Percentiles rank a stretch among this genome's conserved stretches.
Conservation (phyloP, 2,888 invertebrate genomes). For the Patella caerulea region DNA sequence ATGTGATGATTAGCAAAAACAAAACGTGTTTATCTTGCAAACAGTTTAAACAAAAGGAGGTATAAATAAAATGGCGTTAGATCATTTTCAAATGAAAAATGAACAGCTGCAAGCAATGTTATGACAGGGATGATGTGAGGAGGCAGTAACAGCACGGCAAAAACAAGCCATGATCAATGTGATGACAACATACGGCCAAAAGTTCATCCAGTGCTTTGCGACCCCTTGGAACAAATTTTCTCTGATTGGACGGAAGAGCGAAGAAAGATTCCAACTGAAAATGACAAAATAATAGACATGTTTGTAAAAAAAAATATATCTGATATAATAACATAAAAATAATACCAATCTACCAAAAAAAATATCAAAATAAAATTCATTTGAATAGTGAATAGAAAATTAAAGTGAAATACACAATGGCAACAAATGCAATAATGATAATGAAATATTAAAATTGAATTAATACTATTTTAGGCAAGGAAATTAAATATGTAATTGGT, state of each 20-base stretch:
- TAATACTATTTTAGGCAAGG: too few species aligned
- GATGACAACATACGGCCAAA: slow-evolving; percentile 54
- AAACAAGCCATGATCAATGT: slow-evolving; percentile 1
- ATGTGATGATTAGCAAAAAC: too few species aligned
- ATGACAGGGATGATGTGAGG: not conserved
- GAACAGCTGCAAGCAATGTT: slow-evolving; percentile 1
- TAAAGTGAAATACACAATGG: not conserved
- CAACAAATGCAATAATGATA: slow-evolving; percentile 6
- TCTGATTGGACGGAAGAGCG: slow-evolving; percentile 61
- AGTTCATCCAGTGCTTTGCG: slow-evolving; percentile 53
- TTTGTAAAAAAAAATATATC: too few species aligned
- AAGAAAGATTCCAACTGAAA: slow-evolving; percentile 68
- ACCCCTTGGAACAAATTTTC: slow-evolving; percentile 64
- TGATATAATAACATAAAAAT: too few species aligned
- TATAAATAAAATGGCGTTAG: too few species aligned
- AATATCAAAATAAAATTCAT: too few species aligned
- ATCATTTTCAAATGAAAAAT: not conserved
- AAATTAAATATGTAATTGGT: too few species aligned
- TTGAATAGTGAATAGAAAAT: not conserved
- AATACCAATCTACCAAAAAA: too few species aligned
- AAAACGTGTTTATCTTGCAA: too few species aligned
- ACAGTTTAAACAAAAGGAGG: too few species aligned
- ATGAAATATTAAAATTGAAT: too few species aligned
- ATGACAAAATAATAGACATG: slow-evolving; percentile 23
- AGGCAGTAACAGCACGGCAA: not conserved